Base-by-base conservation (phyloP, 2,113 vertebrate species). In the Alethe castanea region DNA sequence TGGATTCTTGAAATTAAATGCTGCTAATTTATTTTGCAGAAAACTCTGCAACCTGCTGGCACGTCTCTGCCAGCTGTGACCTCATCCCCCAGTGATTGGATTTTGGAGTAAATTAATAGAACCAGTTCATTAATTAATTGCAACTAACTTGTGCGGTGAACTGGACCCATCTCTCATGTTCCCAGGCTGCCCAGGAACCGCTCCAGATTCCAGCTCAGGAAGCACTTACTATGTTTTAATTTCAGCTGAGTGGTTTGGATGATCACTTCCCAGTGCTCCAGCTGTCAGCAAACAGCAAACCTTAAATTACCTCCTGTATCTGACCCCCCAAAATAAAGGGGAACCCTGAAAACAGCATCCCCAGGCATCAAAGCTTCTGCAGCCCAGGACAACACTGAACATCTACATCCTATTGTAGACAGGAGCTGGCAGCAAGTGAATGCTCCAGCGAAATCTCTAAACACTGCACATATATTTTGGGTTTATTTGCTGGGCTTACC, bases 21-120 rank as follows among this genome's bases (percentile, higher is more conserved):
- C 82, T 31, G 70, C 36, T 92, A 77, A 92, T 90, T 96, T 82
- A 56, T 81, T 90, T 76, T 74, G 78, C 78, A 77, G 78, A 90
- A 88, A 91, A 47, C 50, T 40, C 90, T 23, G 29, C 74, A 81
- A 81, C 90, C 89, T 95, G 88, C 92, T 90, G 87, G 33, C 50
- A 31, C 7, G 19, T 59, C 70, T 91, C 64, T 83, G 90, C 95
- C 94, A 94, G 96, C 94, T 84, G 88, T 93, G 93, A 95, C 88
- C 72, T 96, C 94, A 94, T 79, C 80, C 74, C 73, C 79, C 72
- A 78, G 4, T 40, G 79, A 93, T 11, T 83, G 48, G 78, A 91
- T 96, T 74, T 71, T 71, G 71, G 76, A 96, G 81, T 45, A 86
- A 96, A 95, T 96, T 94, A 96, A 96, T 93, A 94, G 95, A 83